A percentile compares a stretch with the other conserved stretches of the same genome.
phyloP scores from a whole-genome alignment of 2,113 vertebrate genomes.

The Falco punctatus region DNA sequence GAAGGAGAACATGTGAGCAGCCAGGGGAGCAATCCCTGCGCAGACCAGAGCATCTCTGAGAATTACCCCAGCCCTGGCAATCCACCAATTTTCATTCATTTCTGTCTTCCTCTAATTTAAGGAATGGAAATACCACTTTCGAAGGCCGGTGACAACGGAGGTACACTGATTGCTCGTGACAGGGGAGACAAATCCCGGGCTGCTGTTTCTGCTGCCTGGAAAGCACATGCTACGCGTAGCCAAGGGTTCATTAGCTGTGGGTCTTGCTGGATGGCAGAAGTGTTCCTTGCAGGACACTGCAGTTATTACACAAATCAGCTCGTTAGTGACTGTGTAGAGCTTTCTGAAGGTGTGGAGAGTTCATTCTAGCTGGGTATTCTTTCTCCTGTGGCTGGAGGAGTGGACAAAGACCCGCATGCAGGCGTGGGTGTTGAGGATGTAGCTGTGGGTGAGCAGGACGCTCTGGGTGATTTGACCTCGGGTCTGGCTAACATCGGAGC shows the following conservation, averaged over 20 bases:
- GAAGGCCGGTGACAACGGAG: background rate
- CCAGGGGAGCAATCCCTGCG: background rate
- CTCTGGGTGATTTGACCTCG: background rate
- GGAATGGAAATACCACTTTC: background rate
- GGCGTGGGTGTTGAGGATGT: fast-evolving
- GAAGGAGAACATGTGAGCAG: background rate
- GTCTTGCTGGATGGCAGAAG: background rate
- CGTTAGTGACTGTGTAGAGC: background rate
- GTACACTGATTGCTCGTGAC: background rate
- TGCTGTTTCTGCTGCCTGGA: background rate
- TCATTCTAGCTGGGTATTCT: background rate
- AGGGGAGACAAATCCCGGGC: background rate
- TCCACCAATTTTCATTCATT: background rate
- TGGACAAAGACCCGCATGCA: background rate
- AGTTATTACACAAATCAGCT: background rate
- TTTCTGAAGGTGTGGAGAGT: background rate
- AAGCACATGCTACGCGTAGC: background rate
- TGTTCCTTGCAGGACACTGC: background rate
- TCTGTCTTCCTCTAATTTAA: background rate
- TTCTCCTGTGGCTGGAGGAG: background rate
- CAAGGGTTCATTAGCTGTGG: background rate
- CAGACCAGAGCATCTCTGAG: background rate
- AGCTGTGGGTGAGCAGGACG: background rate
- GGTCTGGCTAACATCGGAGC: background rate
- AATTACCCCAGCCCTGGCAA: background rate